phyloP scores from a whole-genome alignment of 2,888 invertebrate species.

The Trichogramma dendrolimi region DNA sequence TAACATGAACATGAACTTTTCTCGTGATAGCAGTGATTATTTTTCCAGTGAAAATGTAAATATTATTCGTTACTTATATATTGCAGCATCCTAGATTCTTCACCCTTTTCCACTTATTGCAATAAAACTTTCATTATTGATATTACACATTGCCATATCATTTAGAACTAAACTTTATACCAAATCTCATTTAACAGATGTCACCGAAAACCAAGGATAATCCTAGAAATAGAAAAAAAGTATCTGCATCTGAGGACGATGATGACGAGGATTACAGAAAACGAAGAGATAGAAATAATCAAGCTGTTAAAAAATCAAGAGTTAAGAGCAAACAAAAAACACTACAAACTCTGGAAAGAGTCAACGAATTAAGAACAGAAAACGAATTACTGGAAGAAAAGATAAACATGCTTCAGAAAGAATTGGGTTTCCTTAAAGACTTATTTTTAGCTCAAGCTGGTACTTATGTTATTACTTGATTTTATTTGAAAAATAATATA shows the following conservation, averaged over 20 bases:
- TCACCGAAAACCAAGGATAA: conserved; percentile 49
- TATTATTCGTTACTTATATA: no score
- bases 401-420: conserved; percentile 75
- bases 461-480: conserved; percentile 40
- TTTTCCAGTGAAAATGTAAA: no score
- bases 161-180: no score
- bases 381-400: conserved; percentile 77
- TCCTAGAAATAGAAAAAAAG: conserved; percentile 39
- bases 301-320: conserved; percentile 79
- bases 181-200: conserved; percentile 37
- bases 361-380: conserved; percentile 71
- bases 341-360: conserved; percentile 71
- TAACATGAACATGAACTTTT: no score
- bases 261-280: conserved; percentile 71
- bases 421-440: conserved; percentile 75
- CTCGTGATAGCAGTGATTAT: no score
- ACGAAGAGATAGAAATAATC: conserved; percentile 73
- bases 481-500: not conserved
- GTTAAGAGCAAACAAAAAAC: conserved; percentile 74
- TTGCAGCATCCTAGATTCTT: no score
- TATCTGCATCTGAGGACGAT: conserved; percentile 57
- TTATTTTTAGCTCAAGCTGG: conserved; percentile 77
- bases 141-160: no score
- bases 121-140: no score
- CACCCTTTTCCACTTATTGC: no score